Percentiles rank a stretch among this genome's conserved stretches.
These are phyloP conservation scores for Scaptomyza flava DNA, from an alignment of 2,888 invertebrate species.

Conservation along the genomic window DNA sequence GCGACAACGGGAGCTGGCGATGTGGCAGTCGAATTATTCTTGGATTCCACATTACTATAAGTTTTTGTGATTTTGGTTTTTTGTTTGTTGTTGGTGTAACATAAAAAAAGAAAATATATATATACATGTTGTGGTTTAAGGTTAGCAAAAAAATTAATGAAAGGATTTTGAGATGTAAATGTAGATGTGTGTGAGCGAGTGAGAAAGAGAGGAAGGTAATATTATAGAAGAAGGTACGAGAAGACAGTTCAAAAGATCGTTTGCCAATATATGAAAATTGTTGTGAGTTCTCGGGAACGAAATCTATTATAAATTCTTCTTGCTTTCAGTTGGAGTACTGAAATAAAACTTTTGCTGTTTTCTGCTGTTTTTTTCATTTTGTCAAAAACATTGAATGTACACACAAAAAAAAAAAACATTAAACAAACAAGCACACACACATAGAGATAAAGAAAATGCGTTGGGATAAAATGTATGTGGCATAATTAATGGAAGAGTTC, in stretches of 20 bases:
- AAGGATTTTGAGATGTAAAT: conserved; percentile 33
- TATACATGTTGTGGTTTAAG: conserved; percentile 64
- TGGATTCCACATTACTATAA: conserved; percentile 60
- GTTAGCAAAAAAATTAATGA: conserved; percentile 62
- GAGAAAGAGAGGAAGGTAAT: conserved; percentile 4
- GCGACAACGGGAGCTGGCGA: conserved; percentile 49
- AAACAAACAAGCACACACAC: conserved; percentile 11
- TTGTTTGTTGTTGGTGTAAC: conserved; percentile 46
- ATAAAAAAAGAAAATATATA: conserved; percentile 74
- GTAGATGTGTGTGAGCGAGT: conserved; percentile 42
- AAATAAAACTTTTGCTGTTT: conserved; percentile 32
- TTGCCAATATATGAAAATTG: conserved; percentile 66
- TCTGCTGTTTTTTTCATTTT: conserved; percentile 46
- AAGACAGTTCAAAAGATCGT: conserved; percentile 20
- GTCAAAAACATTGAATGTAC: conserved; percentile 13
- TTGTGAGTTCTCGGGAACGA: conserved; percentile 49
- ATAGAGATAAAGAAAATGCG: conserved; percentile 4
- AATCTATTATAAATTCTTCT: background rate
- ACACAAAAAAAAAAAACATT: conserved; percentile 5
- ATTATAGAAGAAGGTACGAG: conserved; percentile 1
- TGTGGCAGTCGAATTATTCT: conserved; percentile 62
- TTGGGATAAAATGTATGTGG: conserved; percentile 38
- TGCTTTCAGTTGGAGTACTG: too few relatives aligned
- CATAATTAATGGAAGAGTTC: conserved; percentile 77
- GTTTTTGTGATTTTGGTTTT: conserved; percentile 37